Evolutionary conservation across 2,888 invertebrate species (phyloP), one percentile per base, ranked within the genome.

Genomic region (Urechis unicinctus): DNA sequence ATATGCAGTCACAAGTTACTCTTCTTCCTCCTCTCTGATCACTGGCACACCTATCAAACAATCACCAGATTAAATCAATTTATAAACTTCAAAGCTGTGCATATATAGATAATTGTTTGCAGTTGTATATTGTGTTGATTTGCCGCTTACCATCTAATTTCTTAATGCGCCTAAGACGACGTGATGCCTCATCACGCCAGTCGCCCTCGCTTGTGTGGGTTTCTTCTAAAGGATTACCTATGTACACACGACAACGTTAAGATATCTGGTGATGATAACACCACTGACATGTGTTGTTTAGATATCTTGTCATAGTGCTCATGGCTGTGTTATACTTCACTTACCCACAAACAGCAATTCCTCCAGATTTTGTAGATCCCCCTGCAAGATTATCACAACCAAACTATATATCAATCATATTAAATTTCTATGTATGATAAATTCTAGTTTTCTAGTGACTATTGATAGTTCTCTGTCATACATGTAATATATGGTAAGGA

Each of bases 321-420:
- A 9, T 24, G 22, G 21, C 21, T 45, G 6, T 21, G 46, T 17
- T 45, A 17, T 45, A 9, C 6, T 17, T 9, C 9, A 63, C 68
- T 77, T 75, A 51, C 74, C 74, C 59, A 62, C 51, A 52, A 61
- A 61, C 0, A 91, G 78, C 1, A 95, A 80, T 66, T 95, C 92
- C 73, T 87, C 79, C 44, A 82, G 65, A 25, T 66, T 65, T 1
- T 78, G 73, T 30, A 81, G 65, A 55, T 81, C 81, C 44, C 66
- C 71, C 70, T 75, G 61, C 9, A 64, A 55, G n/a, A 29, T 46
- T 25, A 30, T 51, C 30, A 36, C n/a, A 44, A 36, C 50, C 41
- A 43, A 22, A 55, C 24, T 22, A n/a, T 52, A 31, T 1, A 6
- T n/a, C 21, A 46, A n/a, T 5, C n/a, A 30, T 41, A 26, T 3